phyloP scores from a whole-genome alignment of 2,888 invertebrate species.

The Diarsia rubi region DNA sequence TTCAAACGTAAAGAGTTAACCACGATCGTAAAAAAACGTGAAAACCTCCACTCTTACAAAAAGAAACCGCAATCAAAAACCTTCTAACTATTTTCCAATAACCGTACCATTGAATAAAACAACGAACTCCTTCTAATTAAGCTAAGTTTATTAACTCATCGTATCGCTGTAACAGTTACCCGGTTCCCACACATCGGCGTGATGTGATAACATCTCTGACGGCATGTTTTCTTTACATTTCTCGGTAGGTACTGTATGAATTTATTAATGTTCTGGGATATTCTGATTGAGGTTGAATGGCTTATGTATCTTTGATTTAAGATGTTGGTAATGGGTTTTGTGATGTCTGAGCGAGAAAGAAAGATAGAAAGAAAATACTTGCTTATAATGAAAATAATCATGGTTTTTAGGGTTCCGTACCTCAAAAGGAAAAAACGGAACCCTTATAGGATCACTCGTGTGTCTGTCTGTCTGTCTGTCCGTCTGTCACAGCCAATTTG shows the following conservation, averaged over 20 bases:
- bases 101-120: conserved; percentile 35
- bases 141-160: conserved; percentile 39
- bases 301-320: background rate
- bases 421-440: no score
- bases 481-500: no score
- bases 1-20: background rate
- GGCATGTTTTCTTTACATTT: conserved; percentile 41
- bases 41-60: background rate
- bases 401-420: no score
- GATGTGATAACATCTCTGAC: conserved; percentile 37
- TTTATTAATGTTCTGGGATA: conserved; percentile 34
- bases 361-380: no score
- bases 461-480: no score
- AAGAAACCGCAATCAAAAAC: conserved; percentile 5
- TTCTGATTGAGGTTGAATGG: conserved; percentile 16
- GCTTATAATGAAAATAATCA: no score
- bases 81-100: conserved; percentile 27
- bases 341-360: background rate
- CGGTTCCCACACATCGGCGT: conserved; percentile 30
- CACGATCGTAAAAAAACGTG: background rate
- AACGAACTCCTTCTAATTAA: conserved; percentile 23
- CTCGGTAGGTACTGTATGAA: conserved; percentile 29
- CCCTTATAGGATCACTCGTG: no score
- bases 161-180: conserved; percentile 42
- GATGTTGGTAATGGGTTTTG: background rate